Evolutionary conservation across 1,140 invertebrate species (phyloP).

Genomic region (Diplogasteroides magnus): DNA sequence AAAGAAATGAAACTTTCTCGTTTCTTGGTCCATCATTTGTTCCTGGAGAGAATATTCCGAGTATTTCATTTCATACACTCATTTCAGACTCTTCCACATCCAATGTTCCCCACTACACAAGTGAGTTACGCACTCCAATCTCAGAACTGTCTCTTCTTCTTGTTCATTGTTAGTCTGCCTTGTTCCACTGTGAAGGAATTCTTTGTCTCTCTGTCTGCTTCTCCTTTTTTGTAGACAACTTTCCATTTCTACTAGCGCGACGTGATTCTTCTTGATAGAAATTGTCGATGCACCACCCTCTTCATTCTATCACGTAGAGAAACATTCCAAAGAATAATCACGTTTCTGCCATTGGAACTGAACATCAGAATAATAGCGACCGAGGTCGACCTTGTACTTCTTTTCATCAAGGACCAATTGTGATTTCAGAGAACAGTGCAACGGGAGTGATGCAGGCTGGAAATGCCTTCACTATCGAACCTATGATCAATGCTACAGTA

Average conservation of each 20-base stretch:
- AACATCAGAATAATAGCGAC: no score
- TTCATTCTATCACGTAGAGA: no score
- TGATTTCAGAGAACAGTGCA: constrained; percentile 82
- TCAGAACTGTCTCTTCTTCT: no score
- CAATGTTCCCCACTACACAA: constrained; percentile 98
- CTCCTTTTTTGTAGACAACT: no score
- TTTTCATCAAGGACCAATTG: not conserved
- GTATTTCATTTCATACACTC: constrained; percentile 5
- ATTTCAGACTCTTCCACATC: constrained; percentile 81
- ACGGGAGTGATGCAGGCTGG: constrained; percentile 96
- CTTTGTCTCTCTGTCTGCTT: not conserved
- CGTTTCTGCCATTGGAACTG: no score
- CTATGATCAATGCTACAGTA: constrained; percentile 85
- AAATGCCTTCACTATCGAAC: constrained; percentile 95
- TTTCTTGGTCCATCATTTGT: no score
- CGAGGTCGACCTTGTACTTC: no score
- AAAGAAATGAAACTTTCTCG: no score
- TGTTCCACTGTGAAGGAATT: not conserved
- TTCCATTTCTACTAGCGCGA: no score
- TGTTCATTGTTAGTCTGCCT: not conserved
- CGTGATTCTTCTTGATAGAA: no score
- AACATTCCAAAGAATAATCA: no score
- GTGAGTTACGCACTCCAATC: constrained; percentile 66
- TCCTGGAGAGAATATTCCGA: not conserved
- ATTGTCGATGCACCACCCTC: no score